phyloP scores from a whole-genome alignment of 2,888 invertebrate species.

The Elmis aenea region DNA sequence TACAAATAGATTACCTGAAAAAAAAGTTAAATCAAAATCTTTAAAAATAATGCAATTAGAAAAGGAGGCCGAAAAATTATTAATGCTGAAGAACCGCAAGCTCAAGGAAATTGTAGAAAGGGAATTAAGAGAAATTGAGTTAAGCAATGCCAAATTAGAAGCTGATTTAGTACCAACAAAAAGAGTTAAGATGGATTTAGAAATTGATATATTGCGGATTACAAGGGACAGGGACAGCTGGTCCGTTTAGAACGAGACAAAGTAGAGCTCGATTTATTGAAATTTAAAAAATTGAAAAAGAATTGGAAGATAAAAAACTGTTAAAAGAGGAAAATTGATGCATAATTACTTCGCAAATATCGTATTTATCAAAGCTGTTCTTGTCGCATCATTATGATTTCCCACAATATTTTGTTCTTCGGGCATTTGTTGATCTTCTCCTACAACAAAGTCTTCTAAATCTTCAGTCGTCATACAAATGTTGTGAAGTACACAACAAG shows the following conservation, averaged over 20 bases:
- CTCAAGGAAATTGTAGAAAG: neutral
- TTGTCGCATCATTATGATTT: no score
- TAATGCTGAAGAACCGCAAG: neutral
- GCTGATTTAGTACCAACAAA: no score
- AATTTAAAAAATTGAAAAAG: conserved; percentile 1
- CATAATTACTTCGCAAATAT: neutral
- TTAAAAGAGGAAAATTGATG: neutral
- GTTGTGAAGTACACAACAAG: conserved; percentile 21
- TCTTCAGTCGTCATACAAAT: conserved; percentile 15
- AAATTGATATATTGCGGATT: no score
- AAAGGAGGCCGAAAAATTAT: neutral
- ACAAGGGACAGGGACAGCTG: no score
- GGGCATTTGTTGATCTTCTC: conserved; percentile 3
- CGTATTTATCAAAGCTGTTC: neutral
- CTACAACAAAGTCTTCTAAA: conserved; percentile 4
- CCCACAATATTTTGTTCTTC: no score
- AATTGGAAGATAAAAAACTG: neutral
- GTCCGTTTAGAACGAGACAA: no score
- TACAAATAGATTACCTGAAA: no score
- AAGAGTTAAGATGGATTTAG: neutral
- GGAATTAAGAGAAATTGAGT: no score
- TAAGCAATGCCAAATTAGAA: no score
- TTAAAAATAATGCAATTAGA: no score
- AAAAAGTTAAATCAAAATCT: no score
- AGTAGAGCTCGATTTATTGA: neutral